Base-by-base conservation (phyloP, 2,797 vertebrate species). In the Enteromius anoplus region DNA sequence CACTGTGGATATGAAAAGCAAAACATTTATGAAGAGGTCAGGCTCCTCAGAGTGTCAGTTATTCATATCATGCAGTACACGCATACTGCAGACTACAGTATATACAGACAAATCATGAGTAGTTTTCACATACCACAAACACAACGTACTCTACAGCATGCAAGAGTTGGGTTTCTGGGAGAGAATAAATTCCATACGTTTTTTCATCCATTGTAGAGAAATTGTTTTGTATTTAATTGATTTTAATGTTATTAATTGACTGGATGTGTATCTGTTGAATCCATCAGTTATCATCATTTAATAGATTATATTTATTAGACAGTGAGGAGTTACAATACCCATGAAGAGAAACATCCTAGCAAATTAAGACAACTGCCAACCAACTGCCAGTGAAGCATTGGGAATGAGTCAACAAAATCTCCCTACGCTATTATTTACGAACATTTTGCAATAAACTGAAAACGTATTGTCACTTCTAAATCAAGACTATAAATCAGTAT, bases 11-110 rank as follows among this genome's bases (percentile, higher is more conserved):
- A 88, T 92, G 83, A 91, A 95, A 23, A 90, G 86, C 2, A 91
- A 92, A 84, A 86, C 90, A 84, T 97, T 96, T 32, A 68, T 94
- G 70, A 94, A 94, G 91, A 94, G 94, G 95, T 97, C 80, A 91
- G 91, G 83, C 49, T 68, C 21, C 62, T 51, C 17, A 19, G 37
- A 77, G 37, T 77, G 40, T 64, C 58, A 77, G 40, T 47, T 64
- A 19, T 64, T 42, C 58, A 64, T 62, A 62, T 64, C 58, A 82
- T 4, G 51, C 53, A 32, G 32, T 29, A 32, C 51, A 62, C 53
- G 19, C 55, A 82, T 51, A 68, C 15, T 49, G 58, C 62, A 37
- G 23, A 34, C 51, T 12, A 60, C 55, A 58, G 49, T 51, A 14
- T 79, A 69, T n/a, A 21, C 17, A n/a, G 62, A 75, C 29, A 45